phyloP scores from a whole-genome alignment of 2,797 vertebrate species.

The Etheostoma perlongum region DNA sequence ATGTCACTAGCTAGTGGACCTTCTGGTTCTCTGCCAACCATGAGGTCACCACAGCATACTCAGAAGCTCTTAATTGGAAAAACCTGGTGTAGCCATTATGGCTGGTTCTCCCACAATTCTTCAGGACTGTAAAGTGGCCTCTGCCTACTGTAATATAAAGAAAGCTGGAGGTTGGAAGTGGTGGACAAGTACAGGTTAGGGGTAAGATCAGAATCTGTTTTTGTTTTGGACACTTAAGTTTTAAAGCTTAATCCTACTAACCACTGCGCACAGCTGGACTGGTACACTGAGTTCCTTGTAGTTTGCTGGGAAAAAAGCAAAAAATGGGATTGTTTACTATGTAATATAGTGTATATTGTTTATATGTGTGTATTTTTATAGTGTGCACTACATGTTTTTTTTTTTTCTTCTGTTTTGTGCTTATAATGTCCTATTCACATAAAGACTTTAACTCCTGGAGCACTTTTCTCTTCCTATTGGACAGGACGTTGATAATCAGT shows the following conservation, averaged over 20 bases:
- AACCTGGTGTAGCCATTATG: conserved; percentile 81
- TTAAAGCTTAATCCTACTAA: conserved; percentile 22
- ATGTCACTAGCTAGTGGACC: conserved; percentile 80
- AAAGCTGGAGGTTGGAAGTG: conserved; percentile 12
- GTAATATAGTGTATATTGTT: background rate
- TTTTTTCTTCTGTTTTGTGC: background rate
- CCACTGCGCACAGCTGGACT: background rate
- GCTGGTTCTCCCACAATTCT: conserved; percentile 44
- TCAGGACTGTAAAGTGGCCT: conserved; percentile 39
- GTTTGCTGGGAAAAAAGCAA: background rate
- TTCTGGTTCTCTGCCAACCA: conserved; percentile 86
- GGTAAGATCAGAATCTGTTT: conserved; percentile 4
- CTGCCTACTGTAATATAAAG: conserved; percentile 42
- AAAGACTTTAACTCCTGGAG: conserved; percentile 54
- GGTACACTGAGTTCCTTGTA: background rate
- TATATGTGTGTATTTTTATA: too few species aligned
- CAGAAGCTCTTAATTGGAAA: conserved; percentile 87
- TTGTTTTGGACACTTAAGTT: background rate
- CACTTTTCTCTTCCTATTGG: conserved; percentile 78
- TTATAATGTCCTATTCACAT: conserved; percentile 21
- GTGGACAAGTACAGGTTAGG: background rate
- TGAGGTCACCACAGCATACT: conserved; percentile 90
- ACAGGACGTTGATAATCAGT: conserved; percentile 89
- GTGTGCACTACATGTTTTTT: background rate
- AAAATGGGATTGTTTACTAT: background rate